A percentile compares a stretch with the other conserved stretches of the same genome.
Evolutionary conservation across 2,888 invertebrate genomes (phyloP).

Genomic region (Aphidius colemani): DNA sequence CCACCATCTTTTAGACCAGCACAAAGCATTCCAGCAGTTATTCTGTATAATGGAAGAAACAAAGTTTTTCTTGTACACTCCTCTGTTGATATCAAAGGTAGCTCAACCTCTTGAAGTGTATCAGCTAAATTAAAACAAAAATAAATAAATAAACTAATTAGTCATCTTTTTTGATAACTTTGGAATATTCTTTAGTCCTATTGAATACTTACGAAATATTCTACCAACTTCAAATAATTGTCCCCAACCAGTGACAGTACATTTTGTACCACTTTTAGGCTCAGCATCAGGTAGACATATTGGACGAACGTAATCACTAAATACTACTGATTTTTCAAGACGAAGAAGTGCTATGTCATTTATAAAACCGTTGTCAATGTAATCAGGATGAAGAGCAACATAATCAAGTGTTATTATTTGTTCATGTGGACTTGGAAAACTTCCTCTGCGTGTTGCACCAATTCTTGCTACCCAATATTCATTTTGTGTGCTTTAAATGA

Average conservation of each 20-base stretch:
- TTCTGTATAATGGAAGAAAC: conserved; percentile 74
- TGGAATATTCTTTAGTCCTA: background rate
- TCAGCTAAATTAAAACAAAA: conserved; percentile 67
- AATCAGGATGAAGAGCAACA: conserved; percentile 74
- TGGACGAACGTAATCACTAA: conserved; percentile 70
- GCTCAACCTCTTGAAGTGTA: conserved; percentile 79
- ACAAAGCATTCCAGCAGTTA: conserved; percentile 83
- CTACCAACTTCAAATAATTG: conserved; percentile 78
- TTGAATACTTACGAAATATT: conserved; percentile 74
- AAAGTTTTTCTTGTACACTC: conserved; percentile 77
- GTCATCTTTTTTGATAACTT: background rate
- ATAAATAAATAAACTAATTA: background rate
- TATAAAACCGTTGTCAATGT: conserved; percentile 76
- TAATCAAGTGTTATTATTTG: conserved; percentile 69
- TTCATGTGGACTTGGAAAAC: conserved; percentile 77
- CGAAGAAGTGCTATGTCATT: conserved; percentile 78
- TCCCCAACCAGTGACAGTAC: conserved; percentile 83
- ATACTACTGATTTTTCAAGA: conserved; percentile 65
- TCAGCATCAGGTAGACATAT: conserved; percentile 69
- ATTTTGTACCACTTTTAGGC: conserved; percentile 70
- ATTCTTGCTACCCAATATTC: conserved; percentile 82
- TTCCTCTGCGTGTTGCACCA: conserved; percentile 74
- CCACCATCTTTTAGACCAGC: conserved; percentile 81
- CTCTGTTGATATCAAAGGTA: conserved; percentile 77
- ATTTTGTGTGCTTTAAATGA: conserved; percentile 65